Evolutionary conservation across 2,888 invertebrate genomes (phyloP), one percentile per base, ranked within the genome.

Genomic region (Macroteleia sp.): DNA sequence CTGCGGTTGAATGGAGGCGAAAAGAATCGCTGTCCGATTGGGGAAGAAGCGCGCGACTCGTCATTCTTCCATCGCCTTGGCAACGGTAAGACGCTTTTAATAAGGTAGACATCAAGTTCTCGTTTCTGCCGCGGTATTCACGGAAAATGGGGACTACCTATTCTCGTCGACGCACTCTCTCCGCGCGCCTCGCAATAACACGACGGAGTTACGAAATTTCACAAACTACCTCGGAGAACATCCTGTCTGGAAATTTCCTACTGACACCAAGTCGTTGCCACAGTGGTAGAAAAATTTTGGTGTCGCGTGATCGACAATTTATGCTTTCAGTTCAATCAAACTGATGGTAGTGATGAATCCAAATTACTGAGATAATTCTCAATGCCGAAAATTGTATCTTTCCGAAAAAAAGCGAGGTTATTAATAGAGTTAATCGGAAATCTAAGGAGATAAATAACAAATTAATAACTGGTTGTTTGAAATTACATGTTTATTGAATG

Each of bases 71-170:
- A 82, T 86, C 77, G 77, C 79, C 85, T 84, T 84, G 86, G 85
- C 85, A 87, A 86, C 87, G 79, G 81, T 86, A 85, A 86, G 86
- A 86, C 83, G 86, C 85, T 87, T 88, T 87, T 83, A 83, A 85
- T 85, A 83, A 86, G 83, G 81, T 77, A 79, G 80, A 77, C 77
- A 71, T 77, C 77, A 76, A 73, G 59, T 79, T 75, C 81, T 77
- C 79, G 71, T 80, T 82, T 82, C 82, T 78, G 73, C 74, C 62
- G 74, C 56, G 74, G 70, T 81, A 81, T 82, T 83, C 78, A 79
- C 64, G 79, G 76, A 81, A 79, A 81, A 77, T 75, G 70, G 77
- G 73, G 80, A 74, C 78, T 80, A 57, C 62, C 62, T 77, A 70
- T 75, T 81, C 73, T 71, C 74, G 77, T 75, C 77, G 78, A 80